Conservation (phyloP, 1,140 invertebrate genomes). For the Rhizoglyphus robini region DNA sequence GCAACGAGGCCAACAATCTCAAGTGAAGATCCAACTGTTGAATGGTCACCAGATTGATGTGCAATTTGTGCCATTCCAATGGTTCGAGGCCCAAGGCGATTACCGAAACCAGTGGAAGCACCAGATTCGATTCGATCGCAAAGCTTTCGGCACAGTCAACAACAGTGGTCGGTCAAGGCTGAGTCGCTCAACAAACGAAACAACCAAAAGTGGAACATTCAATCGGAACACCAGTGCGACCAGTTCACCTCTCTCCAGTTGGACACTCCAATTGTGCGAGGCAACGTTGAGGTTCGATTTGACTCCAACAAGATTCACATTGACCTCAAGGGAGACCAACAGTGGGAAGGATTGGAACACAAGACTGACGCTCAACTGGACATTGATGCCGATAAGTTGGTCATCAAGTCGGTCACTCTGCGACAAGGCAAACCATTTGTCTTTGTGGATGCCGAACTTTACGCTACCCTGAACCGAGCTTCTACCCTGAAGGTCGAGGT, state of each 20-base stretch:
- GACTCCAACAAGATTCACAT: conserved; percentile 1
- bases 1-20: background rate
- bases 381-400: conserved; percentile 2
- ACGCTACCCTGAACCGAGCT: background rate
- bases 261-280: background rate
- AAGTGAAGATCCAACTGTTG: background rate
- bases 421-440: background rate
- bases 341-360: background rate
- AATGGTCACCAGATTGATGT: background rate
- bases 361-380: background rate
- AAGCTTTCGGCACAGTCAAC: no score
- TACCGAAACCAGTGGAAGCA: background rate
- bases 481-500: conserved; percentile 3
- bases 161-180: background rate
- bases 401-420: conserved; percentile 13
- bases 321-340: conserved; percentile 14
- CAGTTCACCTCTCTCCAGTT: background rate
- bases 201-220: background rate
- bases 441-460: conserved; percentile 1
- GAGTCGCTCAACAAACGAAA: background rate
- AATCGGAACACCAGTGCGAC: background rate
- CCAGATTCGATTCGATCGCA: background rate
- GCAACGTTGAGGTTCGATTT: background rate
- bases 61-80: background rate
- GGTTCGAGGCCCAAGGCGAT: background rate